Evolutionary conservation across 2,797 vertebrate genomes (phyloP), one percentile per base, ranked within the genome.

Genomic region (Anguilla megastoma): DNA sequence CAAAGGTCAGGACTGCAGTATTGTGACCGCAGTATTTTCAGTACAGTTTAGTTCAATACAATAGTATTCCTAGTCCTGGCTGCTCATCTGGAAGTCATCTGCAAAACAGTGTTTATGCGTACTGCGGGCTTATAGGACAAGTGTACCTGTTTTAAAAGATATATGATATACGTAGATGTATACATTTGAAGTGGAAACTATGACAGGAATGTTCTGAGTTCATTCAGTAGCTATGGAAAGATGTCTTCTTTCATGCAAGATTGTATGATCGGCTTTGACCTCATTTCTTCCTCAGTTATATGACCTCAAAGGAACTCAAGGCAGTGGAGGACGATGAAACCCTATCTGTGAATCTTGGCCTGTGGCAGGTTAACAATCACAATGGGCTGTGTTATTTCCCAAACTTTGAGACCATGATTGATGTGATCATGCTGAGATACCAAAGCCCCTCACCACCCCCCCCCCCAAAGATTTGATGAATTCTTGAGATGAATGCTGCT

Each of bases 51-150:
- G 36, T 41, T 41, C 36, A 41, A 41, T 60, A 16, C 41, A 10
- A 8, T 41, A 21, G 58, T 66, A 74, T 52, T 85, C 56, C 36
- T 24, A 82, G 48, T n/a, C 83, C 74, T 52, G 52, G 86, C 27
- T 63, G 66, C 3, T 63, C 88, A 90, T 90, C 86, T 90, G 90
- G 88, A 90, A 86, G 50, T 80, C 85, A 90, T 90, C 87, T 79
- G 85, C 87, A 88, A 56, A 69, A 54, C 30, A 87, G 41, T 90
- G 86, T 88, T 79, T 90, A 87, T 85, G 85, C 54, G 41, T 58
- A 86, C 2, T 63, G 88, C 58, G 54, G 74, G 45, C 54, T 9
- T 89, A 58, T 84, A 88, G 52, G 60, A 45, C 82, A 36, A 80
- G 84, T 86, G 76, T 88, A 88, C 86, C 85, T 69, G 84, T 50